Evolutionary conservation across 2,113 vertebrate genomes (phyloP), one percentile per base, ranked within the genome.

Genomic region (Eptesicus fuscus): DNA sequence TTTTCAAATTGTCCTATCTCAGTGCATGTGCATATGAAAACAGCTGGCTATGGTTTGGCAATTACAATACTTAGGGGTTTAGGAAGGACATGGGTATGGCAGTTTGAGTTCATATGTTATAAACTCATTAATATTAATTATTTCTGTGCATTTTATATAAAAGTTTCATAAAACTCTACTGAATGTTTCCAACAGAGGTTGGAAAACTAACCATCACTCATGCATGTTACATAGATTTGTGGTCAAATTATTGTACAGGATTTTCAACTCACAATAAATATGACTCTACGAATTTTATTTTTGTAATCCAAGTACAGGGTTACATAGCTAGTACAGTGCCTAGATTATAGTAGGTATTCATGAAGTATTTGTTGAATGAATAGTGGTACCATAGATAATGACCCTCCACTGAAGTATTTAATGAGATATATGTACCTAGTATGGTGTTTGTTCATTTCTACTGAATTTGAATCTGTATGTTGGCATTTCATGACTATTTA

Each of bases 11-110:
- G 0, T 86, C 79, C 18, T 94, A 0, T 95, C 42, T 37, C 40
- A 30, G 65, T 96, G 8, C 71, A 40, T 87, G n/a, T 96, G 9
- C 71, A 40, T 89, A n/a, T 47, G 20, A 97, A 92, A 95, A 90
- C 1, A 67, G 40, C 93, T 94, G 56, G 2, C 18, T 97, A 11
- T 63, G 9, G 1, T 96, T 44, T 95, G 61, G 73, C 30, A 91
- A 83, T 84, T 44, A 71, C n/a, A 92, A 49, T 78, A 83, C 7
- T 13, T 83, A 69, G 20, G n/a, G 7, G 20, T 76, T 94, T 80
- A 30, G 4, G 5, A 0, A 92, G 40, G 93, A 1, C 2, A 35
- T 78, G 11, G 71, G 5, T 37, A 30, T 85, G 44, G 14, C 77
- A 37, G 17, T 77, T 84, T 94, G 37, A 23, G 14, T 69, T 88